phyloP scores from a whole-genome alignment of 2,113 vertebrate species.

The Menura novaehollandiae region DNA sequence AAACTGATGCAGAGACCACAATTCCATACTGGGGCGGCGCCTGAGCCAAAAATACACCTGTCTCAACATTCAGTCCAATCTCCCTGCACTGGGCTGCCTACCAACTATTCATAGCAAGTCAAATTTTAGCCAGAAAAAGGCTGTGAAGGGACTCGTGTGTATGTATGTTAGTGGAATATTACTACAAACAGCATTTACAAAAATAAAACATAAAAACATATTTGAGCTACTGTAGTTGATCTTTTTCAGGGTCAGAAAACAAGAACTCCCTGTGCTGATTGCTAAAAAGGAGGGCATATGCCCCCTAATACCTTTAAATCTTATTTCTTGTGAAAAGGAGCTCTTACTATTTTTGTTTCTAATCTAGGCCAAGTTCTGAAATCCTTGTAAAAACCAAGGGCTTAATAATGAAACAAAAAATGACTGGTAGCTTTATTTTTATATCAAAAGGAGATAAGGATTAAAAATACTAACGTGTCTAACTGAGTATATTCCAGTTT shows the following conservation, averaged over 20 bases:
- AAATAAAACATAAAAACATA: background rate
- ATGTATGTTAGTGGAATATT: conserved; percentile 10
- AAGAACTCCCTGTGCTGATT: background rate
- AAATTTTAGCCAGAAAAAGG: conserved; percentile 30
- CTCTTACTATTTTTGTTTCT: conserved; percentile 56
- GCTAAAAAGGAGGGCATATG: conserved; percentile 33
- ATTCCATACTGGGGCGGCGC: background rate
- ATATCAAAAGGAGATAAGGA: conserved; percentile 50
- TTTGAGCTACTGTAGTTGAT: background rate
- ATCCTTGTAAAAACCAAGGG: conserved; percentile 46
- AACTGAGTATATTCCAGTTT: background rate
- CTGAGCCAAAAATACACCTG: conserved; percentile 59
- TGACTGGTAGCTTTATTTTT: conserved; percentile 50
- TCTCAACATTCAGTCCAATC: background rate
- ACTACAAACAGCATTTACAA: background rate
- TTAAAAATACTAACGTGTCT: conserved; percentile 13
- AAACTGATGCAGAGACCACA: background rate
- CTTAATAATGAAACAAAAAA: conserved; percentile 57
- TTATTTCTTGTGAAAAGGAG: conserved; percentile 40
- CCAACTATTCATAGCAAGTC: conserved; percentile 32
- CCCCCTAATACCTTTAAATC: conserved; percentile 42
- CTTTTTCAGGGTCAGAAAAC: background rate
- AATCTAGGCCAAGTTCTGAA: conserved; percentile 60
- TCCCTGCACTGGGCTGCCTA: background rate
- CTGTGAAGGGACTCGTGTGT: background rate